Conservation (phyloP, 1,140 invertebrate species). For the Drosophila kohkoa region DNA sequence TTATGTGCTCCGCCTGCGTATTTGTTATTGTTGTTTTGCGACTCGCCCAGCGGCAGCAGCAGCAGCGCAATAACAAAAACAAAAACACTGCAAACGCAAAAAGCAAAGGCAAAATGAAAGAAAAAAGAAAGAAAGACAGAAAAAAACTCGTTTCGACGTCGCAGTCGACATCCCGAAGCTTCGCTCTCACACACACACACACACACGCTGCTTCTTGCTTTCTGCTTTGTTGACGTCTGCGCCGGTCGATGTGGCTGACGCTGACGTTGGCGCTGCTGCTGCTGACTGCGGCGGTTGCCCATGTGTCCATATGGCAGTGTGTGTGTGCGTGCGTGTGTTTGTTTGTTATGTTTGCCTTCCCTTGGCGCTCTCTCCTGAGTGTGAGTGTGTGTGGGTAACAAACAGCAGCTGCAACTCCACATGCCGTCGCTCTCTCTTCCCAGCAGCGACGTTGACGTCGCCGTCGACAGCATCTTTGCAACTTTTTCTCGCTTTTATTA, state of each 20-base stretch:
- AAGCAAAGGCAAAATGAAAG: conserved; percentile 16
- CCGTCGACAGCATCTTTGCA: conserved; percentile 46
- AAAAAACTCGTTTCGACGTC: conserved; percentile 38
- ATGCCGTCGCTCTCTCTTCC: conserved; percentile 14
- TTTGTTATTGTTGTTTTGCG: conserved; percentile 28
- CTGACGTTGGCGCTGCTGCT: conserved; percentile 36
- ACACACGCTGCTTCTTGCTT: conserved; percentile 23
- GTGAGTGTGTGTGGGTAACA: conserved; percentile 1
- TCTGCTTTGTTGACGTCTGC: conserved; percentile 58
- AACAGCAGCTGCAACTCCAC: conserved; percentile 32
- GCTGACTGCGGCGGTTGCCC: background rate
- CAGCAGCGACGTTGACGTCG: conserved; percentile 25
- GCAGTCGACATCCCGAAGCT: conserved; percentile 19
- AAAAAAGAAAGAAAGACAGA: conserved; percentile 1
- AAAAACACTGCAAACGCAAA: conserved; percentile 30
- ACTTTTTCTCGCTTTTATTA: conserved; percentile 43
- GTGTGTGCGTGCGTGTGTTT: conserved; percentile 13
- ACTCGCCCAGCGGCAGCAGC: conserved; percentile 32
- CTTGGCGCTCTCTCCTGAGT: conserved; percentile 23
- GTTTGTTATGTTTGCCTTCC: conserved; percentile 46
- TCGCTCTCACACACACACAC: conserved; percentile 23
- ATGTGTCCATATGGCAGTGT: conserved; percentile 13
- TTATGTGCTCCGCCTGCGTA: conserved; percentile 11
- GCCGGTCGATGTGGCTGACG: conserved; percentile 52
- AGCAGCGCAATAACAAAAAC: conserved; percentile 36